Base-by-base conservation (phyloP, 92 coral and sea anemone genomes). In the Bergia sp. region DNA sequence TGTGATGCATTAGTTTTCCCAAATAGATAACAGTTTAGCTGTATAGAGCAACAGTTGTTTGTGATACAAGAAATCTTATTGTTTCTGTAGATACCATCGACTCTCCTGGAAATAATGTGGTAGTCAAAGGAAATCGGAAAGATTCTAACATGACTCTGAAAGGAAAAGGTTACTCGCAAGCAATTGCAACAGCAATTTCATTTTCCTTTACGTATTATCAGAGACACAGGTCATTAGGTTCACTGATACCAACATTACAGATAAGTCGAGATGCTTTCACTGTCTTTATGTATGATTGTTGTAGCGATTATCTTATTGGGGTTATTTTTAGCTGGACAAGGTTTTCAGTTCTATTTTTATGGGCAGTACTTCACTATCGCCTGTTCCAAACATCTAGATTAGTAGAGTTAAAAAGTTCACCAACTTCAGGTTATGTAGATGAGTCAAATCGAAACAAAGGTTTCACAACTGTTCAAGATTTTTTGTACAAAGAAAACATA, bases 141-240 rank as follows among this genome's bases (percentile, higher is more conserved):
- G 49, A 44, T 7, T 44, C 4, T 7, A 64, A 64, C 18, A 64
- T 5, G 71, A 64, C 71, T 64, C 71, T 64, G 71, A 64, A 64
- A 13, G 71, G 71, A 64, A 64, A 64, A 64, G 71, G 71, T 13
- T 64, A 13, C 16, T 64, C 71, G 71, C 71, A 64, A 64, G 71
- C 71, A 64, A 64, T 64, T 21, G 71, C 71, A 64, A 64, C 69
- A 64, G 69, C 69, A 64, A 64, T 64, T 64, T 64, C 71, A 12
- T 64, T 64, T 12, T 21, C 71, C 10, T 64, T 64, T 44, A 3
- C 1, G 49, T 44, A 44, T 44, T 7, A 44, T 44, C 5, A 4
- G 4, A 44, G 49, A 44, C 49, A 44, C 49, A 44, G 7, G 7
- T 44, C 49, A 1, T 44, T 44, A 44, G 5, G 49, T 44, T 13